phyloP scores from a whole-genome alignment of 2,888 invertebrate species.

The Scaptomyza polygonia region DNA sequence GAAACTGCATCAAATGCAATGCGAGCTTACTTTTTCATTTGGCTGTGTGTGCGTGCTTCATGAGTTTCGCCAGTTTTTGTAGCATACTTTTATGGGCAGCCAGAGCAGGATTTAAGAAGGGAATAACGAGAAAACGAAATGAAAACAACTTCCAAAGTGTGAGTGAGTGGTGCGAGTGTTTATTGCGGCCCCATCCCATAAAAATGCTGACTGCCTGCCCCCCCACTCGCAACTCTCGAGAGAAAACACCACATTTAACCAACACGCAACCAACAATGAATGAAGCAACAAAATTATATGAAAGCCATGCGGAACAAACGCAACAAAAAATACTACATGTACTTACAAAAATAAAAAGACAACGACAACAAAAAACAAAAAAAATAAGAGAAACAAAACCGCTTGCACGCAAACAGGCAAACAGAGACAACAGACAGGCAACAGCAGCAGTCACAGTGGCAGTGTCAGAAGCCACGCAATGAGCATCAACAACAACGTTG shows the following conservation, averaged over 20 bases:
- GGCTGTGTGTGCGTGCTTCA: constrained; percentile 45
- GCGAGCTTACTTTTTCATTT: constrained; percentile 49
- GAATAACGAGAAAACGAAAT: no score
- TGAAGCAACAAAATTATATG: constrained; percentile 78
- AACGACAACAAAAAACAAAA: constrained; percentile 14
- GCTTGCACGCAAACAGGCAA: constrained; percentile 58
- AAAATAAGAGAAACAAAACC: constrained; percentile 60
- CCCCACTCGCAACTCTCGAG: constrained; percentile 35
- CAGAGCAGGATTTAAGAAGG: neutral
- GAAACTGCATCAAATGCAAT: constrained; percentile 57
- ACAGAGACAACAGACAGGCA: constrained; percentile 56
- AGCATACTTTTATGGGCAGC: constrained; percentile 74
- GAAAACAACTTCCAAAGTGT: neutral
- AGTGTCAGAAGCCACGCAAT: constrained; percentile 33
- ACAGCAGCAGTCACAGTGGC: constrained; percentile 20
- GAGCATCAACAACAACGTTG: constrained; percentile 33
- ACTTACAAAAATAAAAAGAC: constrained; percentile 8
- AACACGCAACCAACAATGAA: constrained; percentile 77
- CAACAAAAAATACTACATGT: constrained; percentile 28
- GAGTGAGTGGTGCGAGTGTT: constrained; percentile 28
- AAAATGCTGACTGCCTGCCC: constrained; percentile 31
- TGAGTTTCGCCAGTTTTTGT: constrained; percentile 41
- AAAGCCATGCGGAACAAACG: constrained; percentile 53
- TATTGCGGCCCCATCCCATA: constrained; percentile 44
- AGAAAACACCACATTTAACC: constrained; percentile 48